Base-by-base conservation (phyloP, 2,113 vertebrate species). In the Rhynchomys soricoides region DNA sequence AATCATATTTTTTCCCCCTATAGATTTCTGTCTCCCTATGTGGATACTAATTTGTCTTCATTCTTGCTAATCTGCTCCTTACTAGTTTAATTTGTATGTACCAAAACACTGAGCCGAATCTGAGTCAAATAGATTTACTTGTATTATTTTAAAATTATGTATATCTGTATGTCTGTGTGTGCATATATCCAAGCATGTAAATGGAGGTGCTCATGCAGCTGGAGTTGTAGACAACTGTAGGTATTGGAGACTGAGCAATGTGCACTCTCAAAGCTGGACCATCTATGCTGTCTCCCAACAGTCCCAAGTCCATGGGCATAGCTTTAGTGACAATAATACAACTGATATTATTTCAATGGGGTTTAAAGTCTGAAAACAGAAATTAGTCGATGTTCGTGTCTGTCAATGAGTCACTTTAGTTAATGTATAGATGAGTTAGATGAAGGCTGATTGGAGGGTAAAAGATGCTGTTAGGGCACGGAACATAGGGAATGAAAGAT, bases 321-420 rank as follows among this genome's bases (percentile, higher is more conserved):
- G 17, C 12, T 43, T 74, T 31, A 85, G 11, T 31, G 62, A 21
- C 29, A 87, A 37, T 50, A 57, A 15, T 11, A 40, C 82, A 66
- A 66, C 2, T 71, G 5, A 52, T 52, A 24, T 24, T n/a, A 7
- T 50, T 75, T 83, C 34, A 78, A 19, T 34, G 92, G 48, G 4
- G 26, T 90, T n/a, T 55, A 31, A 55, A 52, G 17, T 71, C 82
- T 96, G 79, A 59, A n/a, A 57, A 82, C 21, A 95, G 5, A 95
- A 29, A 12, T 21, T 74, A 24, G 64, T 37, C 90, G 70, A 40
- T 59, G 29, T 26, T 55, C 70, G 17, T 3, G n/a, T 12, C 12
- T 70, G 68, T 73, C n/a, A 64, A 52, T 50, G 43, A 78, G 15
- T 10, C 16, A 16, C 57, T 62, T 70, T 45, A 21, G 26, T 31